Evolutionary conservation across 2,888 invertebrate genomes (phyloP).

Genomic region (Nephrotoma guestfalica): DNA sequence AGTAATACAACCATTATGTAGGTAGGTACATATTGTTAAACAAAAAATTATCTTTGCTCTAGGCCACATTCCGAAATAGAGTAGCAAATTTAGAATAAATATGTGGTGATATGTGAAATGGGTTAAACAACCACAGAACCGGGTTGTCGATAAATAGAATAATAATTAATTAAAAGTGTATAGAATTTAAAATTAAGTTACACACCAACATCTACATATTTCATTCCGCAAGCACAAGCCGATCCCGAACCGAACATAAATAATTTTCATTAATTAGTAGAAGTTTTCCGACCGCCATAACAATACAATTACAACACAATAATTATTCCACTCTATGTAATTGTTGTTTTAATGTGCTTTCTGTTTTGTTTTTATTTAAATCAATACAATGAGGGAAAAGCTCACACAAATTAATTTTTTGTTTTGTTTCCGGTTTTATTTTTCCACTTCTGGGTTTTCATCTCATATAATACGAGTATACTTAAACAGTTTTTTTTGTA

Average conservation of each 20-base stretch:
- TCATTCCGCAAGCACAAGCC: background rate
- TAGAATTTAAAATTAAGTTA: background rate
- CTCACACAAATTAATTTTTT: background rate
- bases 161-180: background rate
- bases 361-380: background rate
- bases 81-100: background rate
- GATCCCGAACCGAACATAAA: background rate
- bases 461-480: background rate
- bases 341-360: background rate
- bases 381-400: background rate
- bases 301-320: background rate
- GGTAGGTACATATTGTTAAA: background rate
- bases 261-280: background rate
- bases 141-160: background rate
- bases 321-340: background rate
- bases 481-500: background rate
- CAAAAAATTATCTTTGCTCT: background rate
- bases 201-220: background rate
- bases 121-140: background rate
- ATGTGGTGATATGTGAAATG: background rate
- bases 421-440: background rate
- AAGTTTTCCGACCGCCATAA: background rate
- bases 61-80: background rate
- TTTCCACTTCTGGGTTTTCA: background rate
- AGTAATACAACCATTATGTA: background rate